phyloP scores from a whole-genome alignment of 2,113 vertebrate genomes.

The Ceratotherium simum region DNA sequence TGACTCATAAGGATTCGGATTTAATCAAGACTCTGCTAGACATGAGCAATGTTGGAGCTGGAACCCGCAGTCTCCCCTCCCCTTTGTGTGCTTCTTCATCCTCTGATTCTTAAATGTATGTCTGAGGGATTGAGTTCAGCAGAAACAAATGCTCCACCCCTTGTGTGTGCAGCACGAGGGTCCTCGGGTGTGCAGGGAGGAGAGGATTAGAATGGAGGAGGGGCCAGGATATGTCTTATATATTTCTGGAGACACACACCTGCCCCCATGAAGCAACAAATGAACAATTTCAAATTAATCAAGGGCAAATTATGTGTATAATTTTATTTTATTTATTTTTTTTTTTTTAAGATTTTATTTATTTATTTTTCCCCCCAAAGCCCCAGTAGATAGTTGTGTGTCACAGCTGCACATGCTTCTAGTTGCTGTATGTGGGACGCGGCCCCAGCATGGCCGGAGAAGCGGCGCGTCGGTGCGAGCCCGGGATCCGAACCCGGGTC shows the following conservation, averaged over 20 bases:
- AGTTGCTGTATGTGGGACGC: too few relatives aligned
- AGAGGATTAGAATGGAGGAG: not conserved
- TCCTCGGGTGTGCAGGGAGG: not conserved
- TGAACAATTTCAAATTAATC: conserved; percentile 11
- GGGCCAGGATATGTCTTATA: too few relatives aligned
- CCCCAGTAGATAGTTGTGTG: too few relatives aligned
- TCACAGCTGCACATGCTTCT: too few relatives aligned
- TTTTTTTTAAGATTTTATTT: too few relatives aligned
- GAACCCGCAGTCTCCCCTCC: not conserved
- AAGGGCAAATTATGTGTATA: not conserved
- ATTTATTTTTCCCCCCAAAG: too few relatives aligned
- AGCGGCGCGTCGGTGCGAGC: too few relatives aligned
- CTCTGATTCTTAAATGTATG: not conserved
- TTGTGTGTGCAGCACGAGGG: not conserved
- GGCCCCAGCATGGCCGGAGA: too few relatives aligned
- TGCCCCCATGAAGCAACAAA: not conserved
- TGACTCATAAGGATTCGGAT: not conserved
- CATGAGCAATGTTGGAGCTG: too few relatives aligned
- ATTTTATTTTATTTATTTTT: too few relatives aligned
- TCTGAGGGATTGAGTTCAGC: not conserved
- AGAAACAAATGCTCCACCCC: not conserved
- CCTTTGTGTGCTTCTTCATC: not conserved
- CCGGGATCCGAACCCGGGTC: too few relatives aligned
- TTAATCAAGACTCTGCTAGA: not conserved
- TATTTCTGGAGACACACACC: not conserved